These are phyloP conservation scores for Phorcus lineatus DNA, from an alignment of 2,888 invertebrate genomes.

Conservation along the genomic window DNA sequence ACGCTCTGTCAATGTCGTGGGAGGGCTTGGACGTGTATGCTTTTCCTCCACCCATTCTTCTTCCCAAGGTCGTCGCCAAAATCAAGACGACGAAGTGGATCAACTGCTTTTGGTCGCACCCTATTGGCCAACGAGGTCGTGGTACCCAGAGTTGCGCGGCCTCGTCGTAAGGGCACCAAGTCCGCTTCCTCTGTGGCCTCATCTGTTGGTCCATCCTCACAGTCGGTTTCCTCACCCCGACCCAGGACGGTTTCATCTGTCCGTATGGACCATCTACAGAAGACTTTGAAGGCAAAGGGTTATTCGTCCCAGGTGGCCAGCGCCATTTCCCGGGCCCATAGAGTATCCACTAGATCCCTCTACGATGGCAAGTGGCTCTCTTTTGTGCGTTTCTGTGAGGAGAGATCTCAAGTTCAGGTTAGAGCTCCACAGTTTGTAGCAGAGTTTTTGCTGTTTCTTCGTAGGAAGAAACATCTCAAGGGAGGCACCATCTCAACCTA, in stretches of 20 bases:
- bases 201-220: neutral
- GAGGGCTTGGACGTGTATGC: no score
- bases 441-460: no score
- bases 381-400: neutral
- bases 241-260: neutral
- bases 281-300: neutral
- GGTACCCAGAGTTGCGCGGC: no score
- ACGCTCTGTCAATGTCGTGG: no score
- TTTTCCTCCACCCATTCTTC: no score
- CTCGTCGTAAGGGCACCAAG: no score
- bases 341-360: neutral
- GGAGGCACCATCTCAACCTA: neutral
- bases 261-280: neutral
- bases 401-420: neutral
- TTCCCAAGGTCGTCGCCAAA: no score
- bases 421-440: neutral
- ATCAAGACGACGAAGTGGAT: no score
- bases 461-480: neutral
- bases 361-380: neutral
- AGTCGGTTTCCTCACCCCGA: neutral
- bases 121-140: no score
- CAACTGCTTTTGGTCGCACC: no score
- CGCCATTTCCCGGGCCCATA: neutral
- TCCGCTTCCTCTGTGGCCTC: neutral
- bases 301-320: neutral